Evolutionary conservation across 2,888 invertebrate species (phyloP), one percentile per base, ranked within the genome.

Genomic region (Hanleya hanleyi): DNA sequence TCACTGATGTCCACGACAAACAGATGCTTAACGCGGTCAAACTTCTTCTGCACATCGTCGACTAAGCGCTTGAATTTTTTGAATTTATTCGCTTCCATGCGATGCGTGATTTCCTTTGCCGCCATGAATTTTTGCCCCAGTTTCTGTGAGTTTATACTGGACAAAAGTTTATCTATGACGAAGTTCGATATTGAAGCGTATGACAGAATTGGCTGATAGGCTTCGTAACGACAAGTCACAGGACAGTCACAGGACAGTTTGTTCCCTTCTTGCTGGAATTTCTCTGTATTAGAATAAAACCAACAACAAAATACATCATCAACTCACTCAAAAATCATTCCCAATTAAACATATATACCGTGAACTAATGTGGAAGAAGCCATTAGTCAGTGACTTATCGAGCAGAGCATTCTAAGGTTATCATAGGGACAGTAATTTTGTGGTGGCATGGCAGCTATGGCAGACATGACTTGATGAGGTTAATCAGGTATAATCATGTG

Each of bases 201-300:
- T 6, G 86, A 86, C 38, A 87, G 62, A 1, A 81, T 76, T 0
- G 86, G 84, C 38, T 86, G 84, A 61, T 81, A 87, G 35, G 84
- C 69, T 9, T 78, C 71, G 47, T 82, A 83, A 35, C 73, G 35
- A 68, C 87, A 87, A 0, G 86, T 84, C 1, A 86, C 81, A 0
- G 86, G 86, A 33, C 87, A 87, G 1, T 72, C 66, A 61, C 85
- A 86, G 1, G 74, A 22, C 7, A 71, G 67, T 0, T 47, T 51
- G 6, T 68, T 65, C 32, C 57, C 51, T 1, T 71, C 51, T 2
- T 68, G 35, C n/a, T 69, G 69, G 9, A 80, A 65, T 15, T 73
- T 18, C 41, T 73, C 83, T 81, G 75, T 33, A 73, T 70, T 7
- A 66, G 5, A 66, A 36, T 35, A 32, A 66, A 37, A 6, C 18